Percentiles rank a stretch among this genome's conserved stretches.
Conservation (phyloP, 2,888 invertebrate species). For the Lasioglossum zephyrum region DNA sequence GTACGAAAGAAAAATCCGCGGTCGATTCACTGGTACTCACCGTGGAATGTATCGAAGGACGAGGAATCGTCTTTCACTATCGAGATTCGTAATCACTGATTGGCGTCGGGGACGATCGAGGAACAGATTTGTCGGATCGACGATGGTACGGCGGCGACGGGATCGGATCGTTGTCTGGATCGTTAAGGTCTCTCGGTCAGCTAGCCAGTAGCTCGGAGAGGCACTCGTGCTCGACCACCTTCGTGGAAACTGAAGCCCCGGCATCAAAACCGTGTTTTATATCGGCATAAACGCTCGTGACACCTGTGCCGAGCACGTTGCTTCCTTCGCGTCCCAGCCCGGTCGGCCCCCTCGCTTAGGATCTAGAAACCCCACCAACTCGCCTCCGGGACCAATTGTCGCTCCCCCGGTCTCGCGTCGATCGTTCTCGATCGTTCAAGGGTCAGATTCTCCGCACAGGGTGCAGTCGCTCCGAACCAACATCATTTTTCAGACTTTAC, state of each 20-base stretch:
- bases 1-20: not conserved
- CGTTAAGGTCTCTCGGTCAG: not conserved
- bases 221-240: conserved; percentile 43
- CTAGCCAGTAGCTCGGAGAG: not conserved
- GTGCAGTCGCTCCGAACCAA: not conserved
- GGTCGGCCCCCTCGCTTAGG: not conserved
- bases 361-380: conserved; percentile 30
- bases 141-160: not conserved
- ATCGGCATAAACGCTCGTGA: conserved; percentile 65
- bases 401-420: conserved; percentile 14
- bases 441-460: conserved; percentile 25
- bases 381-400: not conserved
- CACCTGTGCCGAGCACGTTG: conserved; percentile 54
- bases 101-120: not conserved
- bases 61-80: not conserved
- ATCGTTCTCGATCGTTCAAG: conserved; percentile 60
- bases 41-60: not conserved
- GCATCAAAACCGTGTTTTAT: conserved; percentile 69
- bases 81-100: not conserved
- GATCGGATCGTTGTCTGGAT: conserved; percentile 1
- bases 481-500: not conserved
- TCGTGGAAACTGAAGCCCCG: conserved; percentile 70
- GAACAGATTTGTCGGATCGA: not conserved
- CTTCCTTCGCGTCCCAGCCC: not conserved
- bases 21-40: conserved; percentile 24